Evolutionary conservation across 2,113 vertebrate species (phyloP).

Genomic region (Nicator chloris): DNA sequence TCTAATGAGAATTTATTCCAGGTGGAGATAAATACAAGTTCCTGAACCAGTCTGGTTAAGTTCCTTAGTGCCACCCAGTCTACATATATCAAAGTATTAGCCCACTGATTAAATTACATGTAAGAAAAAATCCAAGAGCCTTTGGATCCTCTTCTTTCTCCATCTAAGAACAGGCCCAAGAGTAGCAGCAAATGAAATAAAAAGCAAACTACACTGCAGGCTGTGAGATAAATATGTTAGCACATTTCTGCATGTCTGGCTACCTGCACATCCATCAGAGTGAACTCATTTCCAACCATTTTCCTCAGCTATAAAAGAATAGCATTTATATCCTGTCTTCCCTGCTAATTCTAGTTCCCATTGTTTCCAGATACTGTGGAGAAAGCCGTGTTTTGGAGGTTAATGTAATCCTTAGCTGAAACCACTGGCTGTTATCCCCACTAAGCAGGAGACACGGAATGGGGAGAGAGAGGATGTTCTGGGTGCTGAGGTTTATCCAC

Average conservation of each 20-base stretch:
- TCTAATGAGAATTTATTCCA: not conserved
- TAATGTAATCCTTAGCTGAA: not conserved
- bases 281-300: not conserved
- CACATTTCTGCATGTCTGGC: not conserved
- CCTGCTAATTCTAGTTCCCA: not conserved
- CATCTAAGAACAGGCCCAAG: not conserved
- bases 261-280: not conserved
- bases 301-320: not conserved
- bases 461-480: not conserved
- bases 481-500: not conserved
- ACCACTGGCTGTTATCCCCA: not conserved
- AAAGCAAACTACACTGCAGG: not conserved
- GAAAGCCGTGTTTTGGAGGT: fast-evolving
- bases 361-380: not conserved
- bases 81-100: not conserved
- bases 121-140: not conserved
- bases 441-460: not conserved
- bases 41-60: not conserved
- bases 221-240: not conserved
- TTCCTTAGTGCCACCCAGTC: not conserved
- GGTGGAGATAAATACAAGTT: not conserved
- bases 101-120: not conserved
- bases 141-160: not conserved
- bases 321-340: not conserved
- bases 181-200: not conserved